Evolutionary conservation across 2,113 vertebrate genomes (phyloP).

Genomic region (Benitochromis conjunctus): DNA sequence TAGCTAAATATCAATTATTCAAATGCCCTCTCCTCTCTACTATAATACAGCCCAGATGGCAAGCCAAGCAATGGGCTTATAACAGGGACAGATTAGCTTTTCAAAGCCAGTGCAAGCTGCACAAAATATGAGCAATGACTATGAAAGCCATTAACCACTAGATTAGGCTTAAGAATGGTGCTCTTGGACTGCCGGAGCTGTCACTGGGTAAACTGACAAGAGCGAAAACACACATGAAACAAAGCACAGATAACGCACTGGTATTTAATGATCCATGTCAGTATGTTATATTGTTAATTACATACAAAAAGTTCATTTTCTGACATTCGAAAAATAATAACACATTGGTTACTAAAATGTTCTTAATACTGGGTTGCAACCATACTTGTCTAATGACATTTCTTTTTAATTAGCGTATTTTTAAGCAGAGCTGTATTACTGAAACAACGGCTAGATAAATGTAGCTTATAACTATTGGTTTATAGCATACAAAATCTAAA

Average conservation of each 20-base stretch:
- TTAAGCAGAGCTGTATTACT: not conserved
- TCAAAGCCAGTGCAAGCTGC: conserved; percentile 64
- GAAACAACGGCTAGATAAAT: not conserved
- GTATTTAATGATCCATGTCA: not conserved
- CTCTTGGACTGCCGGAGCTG: not conserved
- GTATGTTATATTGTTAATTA: not conserved
- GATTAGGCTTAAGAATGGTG: conserved; percentile 42
- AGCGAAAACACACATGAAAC: not conserved
- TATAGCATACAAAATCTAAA: not conserved
- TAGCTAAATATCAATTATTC: conserved; percentile 75
- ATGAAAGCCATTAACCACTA: conserved; percentile 52
- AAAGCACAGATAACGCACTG: not conserved
- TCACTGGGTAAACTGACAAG: not conserved
- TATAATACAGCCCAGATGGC: conserved; percentile 72
- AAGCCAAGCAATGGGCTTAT: conserved; percentile 64
- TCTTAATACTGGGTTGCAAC: not conserved
- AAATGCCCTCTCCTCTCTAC: conserved; percentile 60
- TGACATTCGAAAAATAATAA: not conserved
- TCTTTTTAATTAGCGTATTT: not conserved
- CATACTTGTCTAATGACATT: not conserved
- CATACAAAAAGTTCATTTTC: not conserved
- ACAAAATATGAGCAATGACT: conserved; percentile 53
- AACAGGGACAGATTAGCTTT: conserved; percentile 70
- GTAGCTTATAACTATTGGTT: not conserved
- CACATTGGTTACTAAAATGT: not conserved